These are phyloP conservation scores for Macrotus californicus DNA, from an alignment of 2,113 vertebrate genomes.

Conservation along the genomic window DNA sequence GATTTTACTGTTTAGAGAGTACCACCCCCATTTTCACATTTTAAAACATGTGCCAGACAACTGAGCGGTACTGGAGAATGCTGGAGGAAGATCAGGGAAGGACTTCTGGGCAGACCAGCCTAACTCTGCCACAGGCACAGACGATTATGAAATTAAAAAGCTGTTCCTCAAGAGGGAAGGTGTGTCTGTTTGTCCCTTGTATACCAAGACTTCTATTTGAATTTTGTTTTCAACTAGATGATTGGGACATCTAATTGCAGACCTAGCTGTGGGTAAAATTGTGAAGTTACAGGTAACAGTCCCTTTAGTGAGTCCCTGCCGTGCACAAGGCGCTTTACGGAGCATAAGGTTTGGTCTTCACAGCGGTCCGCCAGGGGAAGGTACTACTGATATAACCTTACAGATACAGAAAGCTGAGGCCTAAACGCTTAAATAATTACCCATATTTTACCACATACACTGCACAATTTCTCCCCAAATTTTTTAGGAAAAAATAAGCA, in stretches of 20 bases:
- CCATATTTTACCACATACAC: no score
- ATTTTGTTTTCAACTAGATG: constrained; percentile 28
- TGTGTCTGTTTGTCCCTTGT: constrained; percentile 46
- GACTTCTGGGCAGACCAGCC: not conserved
- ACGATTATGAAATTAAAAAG: constrained; percentile 48
- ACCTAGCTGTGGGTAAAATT: not conserved
- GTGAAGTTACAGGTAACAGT: not conserved
- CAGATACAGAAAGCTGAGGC: not conserved
- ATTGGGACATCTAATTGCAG: not conserved
- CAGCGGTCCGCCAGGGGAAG: not conserved
- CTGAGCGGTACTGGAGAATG: not conserved
- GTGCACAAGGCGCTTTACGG: not conserved
- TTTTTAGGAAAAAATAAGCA: no score
- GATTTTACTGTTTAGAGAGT: constrained; percentile 53
- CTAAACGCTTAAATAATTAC: not conserved
- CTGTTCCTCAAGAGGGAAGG: constrained; percentile 31
- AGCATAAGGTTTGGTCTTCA: not conserved
- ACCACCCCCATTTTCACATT: constrained; percentile 13
- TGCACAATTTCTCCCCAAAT: no score
- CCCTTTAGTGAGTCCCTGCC: not conserved
- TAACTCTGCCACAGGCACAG: constrained; percentile 40
- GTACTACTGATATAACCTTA: not conserved
- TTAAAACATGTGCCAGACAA: constrained; percentile 44
- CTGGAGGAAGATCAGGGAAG: constrained; percentile 16
- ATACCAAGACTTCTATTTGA: not conserved